Percentiles rank a stretch among this genome's conserved stretches.
Evolutionary conservation across 2,797 vertebrate species (phyloP).

Genomic region (Acipenser oxyrinchus): DNA sequence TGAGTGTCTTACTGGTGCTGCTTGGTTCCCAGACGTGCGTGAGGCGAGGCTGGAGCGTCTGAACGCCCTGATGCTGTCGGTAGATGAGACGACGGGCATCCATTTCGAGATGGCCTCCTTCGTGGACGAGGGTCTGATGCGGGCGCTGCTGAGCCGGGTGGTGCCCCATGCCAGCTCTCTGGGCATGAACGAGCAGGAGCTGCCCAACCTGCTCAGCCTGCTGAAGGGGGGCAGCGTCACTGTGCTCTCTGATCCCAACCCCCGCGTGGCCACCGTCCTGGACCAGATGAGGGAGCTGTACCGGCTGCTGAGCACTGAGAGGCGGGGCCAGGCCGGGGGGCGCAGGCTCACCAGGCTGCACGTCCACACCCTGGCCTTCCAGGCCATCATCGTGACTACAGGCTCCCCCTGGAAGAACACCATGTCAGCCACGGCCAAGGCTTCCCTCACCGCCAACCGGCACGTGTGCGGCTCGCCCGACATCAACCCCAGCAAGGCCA

Average conservation of each 20-base stretch:
- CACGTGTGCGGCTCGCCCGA: conserved; percentile 73
- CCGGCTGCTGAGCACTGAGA: conserved; percentile 55
- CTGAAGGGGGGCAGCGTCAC: conserved; percentile 67
- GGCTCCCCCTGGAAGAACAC: conserved; percentile 75
- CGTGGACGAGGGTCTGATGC: conserved; percentile 66
- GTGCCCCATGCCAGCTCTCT: conserved; percentile 61
- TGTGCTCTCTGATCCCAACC: conserved; percentile 70
- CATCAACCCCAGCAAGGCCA: conserved; percentile 69
- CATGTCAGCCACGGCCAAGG: conserved; percentile 75
- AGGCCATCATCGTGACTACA: conserved; percentile 67
- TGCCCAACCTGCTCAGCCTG: conserved; percentile 71
- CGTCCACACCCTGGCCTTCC: conserved; percentile 74
- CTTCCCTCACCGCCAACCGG: conserved; percentile 72
- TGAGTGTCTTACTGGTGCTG: neutral
- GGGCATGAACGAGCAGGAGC: conserved; percentile 80
- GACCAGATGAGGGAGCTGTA: conserved; percentile 79
- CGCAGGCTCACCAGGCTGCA: conserved; percentile 63
- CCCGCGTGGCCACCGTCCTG: conserved; percentile 71
- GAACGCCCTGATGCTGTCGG: conserved; percentile 48
- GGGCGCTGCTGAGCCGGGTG: conserved; percentile 59
- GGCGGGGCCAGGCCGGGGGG: conserved; percentile 21
- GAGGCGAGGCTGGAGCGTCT: conserved; percentile 54
- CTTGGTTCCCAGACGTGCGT: conserved; percentile 51
- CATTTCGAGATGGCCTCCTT: conserved; percentile 83
- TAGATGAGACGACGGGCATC: conserved; percentile 49